These are phyloP conservation scores for Graptemys geographica DNA, from an alignment of 2,797 vertebrate genomes.

Conservation along the genomic window DNA sequence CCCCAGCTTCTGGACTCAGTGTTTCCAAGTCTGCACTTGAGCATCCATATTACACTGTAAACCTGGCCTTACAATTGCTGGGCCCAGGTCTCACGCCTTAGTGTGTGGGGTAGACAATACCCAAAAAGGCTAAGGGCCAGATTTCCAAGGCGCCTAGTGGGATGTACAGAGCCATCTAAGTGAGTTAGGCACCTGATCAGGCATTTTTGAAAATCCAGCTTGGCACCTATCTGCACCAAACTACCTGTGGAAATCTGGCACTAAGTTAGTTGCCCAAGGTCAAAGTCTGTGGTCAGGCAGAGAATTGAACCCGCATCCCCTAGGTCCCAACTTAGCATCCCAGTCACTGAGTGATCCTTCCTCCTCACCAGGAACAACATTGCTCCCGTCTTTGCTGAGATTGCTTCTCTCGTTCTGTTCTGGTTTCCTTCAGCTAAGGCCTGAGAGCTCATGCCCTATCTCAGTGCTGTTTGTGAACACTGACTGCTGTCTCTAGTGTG, in stretches of 20 bases:
- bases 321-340: neutral
- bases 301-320: neutral
- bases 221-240: neutral
- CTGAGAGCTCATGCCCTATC: rapidly evolving
- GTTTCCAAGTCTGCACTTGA: neutral
- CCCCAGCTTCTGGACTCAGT: too few species aligned
- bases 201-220: neutral
- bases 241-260: neutral
- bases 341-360: neutral
- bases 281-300: neutral
- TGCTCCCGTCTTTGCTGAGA: neutral
- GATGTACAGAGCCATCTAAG: neutral
- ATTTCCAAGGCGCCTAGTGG: neutral
- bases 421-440: neutral
- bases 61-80: neutral
- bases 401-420: neutral
- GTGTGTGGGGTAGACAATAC: neutral
- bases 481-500: too few species aligned
- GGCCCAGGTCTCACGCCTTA: neutral
- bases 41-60: neutral
- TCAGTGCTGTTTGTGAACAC: rapidly evolving
- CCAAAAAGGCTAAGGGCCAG: neutral
- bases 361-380: neutral
- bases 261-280: neutral
- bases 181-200: neutral